phyloP scores from a whole-genome alignment of 2,113 vertebrate genomes.

The Cyrtonyx montezumae region DNA sequence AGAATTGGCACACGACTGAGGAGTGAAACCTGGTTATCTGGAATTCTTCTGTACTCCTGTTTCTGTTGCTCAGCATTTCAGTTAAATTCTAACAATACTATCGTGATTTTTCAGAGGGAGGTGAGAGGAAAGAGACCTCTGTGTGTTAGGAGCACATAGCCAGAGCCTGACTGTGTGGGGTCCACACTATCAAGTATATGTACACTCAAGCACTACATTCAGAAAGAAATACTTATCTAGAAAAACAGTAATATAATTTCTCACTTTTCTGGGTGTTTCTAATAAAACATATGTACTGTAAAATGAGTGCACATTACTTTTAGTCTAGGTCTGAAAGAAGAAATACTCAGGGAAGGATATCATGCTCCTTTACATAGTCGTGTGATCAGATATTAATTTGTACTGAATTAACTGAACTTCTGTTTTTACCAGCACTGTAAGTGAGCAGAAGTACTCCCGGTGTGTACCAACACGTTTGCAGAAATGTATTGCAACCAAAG shows the following conservation, averaged over 20 bases:
- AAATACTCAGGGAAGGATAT: background rate
- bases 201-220: background rate
- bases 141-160: rapidly evolving
- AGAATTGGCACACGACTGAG: background rate
- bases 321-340: background rate
- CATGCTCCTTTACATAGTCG: background rate
- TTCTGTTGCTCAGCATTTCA: background rate
- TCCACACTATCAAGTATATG: background rate
- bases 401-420: background rate
- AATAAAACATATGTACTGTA: background rate
- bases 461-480: background rate
- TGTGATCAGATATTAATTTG: background rate
- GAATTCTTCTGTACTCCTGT: background rate
- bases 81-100: background rate
- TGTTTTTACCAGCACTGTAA: background rate
- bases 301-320: background rate
- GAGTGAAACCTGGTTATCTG: background rate
- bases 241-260: background rate
- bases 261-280: background rate
- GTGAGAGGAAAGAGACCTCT: background rate
- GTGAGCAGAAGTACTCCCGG: background rate
- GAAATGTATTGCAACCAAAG: background rate
- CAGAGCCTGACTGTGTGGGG: background rate
- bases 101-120: background rate
- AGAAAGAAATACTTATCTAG: background rate